Evolutionary conservation across 53 echinoderm and acorn worm genomes (phyloP), one percentile per base, ranked within the genome.

Genomic region (Pentamera pediparva): DNA sequence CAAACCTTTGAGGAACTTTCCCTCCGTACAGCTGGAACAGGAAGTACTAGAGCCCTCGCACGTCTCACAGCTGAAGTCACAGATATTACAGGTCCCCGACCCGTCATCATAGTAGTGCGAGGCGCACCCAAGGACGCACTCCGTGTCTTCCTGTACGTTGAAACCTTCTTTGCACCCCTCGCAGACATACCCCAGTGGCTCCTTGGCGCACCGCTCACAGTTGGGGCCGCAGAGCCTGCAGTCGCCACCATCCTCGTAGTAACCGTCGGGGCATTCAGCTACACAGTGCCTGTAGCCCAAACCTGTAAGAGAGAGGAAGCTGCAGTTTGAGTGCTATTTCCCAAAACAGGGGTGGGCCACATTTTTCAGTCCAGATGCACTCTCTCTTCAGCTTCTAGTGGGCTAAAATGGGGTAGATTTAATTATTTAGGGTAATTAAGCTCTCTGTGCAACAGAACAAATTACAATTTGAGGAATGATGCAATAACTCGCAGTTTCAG

Each of bases 231-330:
- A 93, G 0, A 79, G 80, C 9, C 20, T 37, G 65, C 92, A 92
- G 69, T 77, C 75, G 0, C 71, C 51, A 1, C 51, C 15, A 50
- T 81, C 61, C 13, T 83, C 51, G 59, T 81, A 93, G 77, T 79
- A 86, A 57, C 93, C 93, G 4, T 17, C 32, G 1, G 93, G 84
- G 56, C 93, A 93, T 4, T 75, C 45, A 1, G 75, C 15, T 0
- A 76, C 59, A 59, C 93, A 93, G 41, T 86, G 50, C 15, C 93
- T 72, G 31, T 86, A 60, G 2, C 93, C 93, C 31, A 89, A 89
- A 54, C 93, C 93, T 93, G n/a, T 17, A 35, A 37, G 27, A 29
- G 12, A 79, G 19, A 56, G 5, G 50, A 49, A 3, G n/a, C n/a
- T n/a, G n/a, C n/a, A n/a, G n/a, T n/a, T n/a, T n/a, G n/a, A n/a